Base-by-base conservation (phyloP, 2,113 vertebrate genomes). In the Helogale parvula region DNA sequence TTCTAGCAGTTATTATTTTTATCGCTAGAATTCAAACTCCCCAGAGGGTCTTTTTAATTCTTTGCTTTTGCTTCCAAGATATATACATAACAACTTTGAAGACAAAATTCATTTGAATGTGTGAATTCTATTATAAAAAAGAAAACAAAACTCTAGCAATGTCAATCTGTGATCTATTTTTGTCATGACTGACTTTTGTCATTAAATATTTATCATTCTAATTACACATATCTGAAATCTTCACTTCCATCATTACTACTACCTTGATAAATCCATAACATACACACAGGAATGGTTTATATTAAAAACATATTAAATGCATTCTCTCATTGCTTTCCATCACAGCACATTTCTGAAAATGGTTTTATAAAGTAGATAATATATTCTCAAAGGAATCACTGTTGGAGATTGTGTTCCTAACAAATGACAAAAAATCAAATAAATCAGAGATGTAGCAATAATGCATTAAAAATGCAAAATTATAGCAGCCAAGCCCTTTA, bases 11-110 rank as follows among this genome's bases (percentile, higher is more conserved):
- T 88, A 41, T 88, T 93, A 66, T 85, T n/a, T 69, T 96, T 94
- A 45, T 45, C 52, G 41, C 57, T 90, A 87, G 94, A 69, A 87
- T 60, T 82, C 87, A 71, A 84, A 50, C n/a, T 29, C 19, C 15
- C 5, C 4, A 82, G 31, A 31, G 15, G 19, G 6, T 88, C 54
- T 87, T 74, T 29, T 71, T 69, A 23, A 92, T 84, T 95, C 74
- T 89, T 94, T 81, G 25, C 68, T 84, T 96, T 91, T 81, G 25
- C 68, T 84, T 96, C 88, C 47, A 77, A 94, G 93, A 84, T 47
- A 2, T 0, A 17, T 71, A 2, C 0, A 17, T 71, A 81, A 74
- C 7, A 33, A 79, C 35, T 92, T 84, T 82, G 27, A 94, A 97
- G 35, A 35, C 66, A 71, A 57, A 90, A 63, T 88, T 96, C 38